Evolutionary conservation across 2,888 invertebrate genomes (phyloP).

Genomic region (Ceramica pisi): DNA sequence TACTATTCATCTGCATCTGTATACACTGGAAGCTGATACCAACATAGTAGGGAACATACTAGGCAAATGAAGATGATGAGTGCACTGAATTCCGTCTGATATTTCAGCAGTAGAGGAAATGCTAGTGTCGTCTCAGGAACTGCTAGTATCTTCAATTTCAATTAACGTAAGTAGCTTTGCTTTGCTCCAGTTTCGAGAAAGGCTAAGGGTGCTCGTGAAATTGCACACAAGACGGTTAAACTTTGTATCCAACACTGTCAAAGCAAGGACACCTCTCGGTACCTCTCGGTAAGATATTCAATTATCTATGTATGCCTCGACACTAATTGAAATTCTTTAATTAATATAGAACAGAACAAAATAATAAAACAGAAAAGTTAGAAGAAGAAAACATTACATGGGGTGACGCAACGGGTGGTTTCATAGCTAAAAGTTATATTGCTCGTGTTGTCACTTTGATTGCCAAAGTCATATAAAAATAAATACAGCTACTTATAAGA

Average conservation of each 20-base stretch:
- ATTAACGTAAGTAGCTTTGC: constrained; percentile 12
- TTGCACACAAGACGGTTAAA: neutral
- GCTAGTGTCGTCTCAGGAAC: neutral
- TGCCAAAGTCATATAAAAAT: no score
- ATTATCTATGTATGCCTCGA: neutral
- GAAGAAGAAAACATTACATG: no score
- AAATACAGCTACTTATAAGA: no score
- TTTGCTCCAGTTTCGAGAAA: neutral
- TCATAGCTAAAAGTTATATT: no score
- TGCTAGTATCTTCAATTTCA: neutral
- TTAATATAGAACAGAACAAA: no score
- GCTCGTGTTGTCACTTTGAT: no score
- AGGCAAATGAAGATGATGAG: neutral
- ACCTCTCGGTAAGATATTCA: neutral
- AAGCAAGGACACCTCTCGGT: neutral
- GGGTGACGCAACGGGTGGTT: no score
- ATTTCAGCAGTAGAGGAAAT: neutral
- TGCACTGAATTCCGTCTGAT: neutral
- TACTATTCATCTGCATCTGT: no score
- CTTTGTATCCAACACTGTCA: neutral
- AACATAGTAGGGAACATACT: neutral
- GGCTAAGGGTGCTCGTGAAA: neutral
- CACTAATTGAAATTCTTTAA: no score
- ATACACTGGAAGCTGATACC: neutral
- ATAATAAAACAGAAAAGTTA: no score